phyloP scores from a whole-genome alignment of 2,113 vertebrate genomes.

The Tauraco erythrolophus region DNA sequence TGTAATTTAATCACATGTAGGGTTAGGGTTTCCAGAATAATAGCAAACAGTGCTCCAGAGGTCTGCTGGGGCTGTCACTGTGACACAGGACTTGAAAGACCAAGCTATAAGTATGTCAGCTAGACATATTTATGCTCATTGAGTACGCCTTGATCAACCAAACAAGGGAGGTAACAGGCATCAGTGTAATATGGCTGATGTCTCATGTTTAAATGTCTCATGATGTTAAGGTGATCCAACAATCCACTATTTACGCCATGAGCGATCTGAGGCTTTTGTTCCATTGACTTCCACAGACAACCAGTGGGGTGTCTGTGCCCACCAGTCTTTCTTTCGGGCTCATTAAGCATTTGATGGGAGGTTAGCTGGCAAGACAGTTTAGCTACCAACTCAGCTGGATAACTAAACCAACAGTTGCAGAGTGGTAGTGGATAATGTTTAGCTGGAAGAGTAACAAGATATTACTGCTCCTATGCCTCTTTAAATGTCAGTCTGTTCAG shows the following conservation, averaged over 20 bases:
- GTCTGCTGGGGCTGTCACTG: background rate
- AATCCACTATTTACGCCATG: background rate
- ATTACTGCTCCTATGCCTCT: background rate
- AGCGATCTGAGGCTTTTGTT: background rate
- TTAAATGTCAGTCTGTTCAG: background rate
- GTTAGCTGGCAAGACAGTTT: background rate
- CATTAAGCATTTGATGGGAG: background rate
- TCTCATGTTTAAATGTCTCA: background rate
- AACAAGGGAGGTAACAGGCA: background rate
- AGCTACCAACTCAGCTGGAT: background rate
- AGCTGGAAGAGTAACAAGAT: background rate
- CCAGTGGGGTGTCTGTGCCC: background rate
- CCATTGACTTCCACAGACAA: background rate
- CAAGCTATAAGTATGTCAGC: background rate
- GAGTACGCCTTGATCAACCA: background rate
- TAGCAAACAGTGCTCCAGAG: background rate
- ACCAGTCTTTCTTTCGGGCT: background rate
- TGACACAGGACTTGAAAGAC: background rate
- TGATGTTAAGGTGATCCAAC: background rate
- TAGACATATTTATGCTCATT: background rate
- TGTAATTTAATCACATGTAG: background rate
- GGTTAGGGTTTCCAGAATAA: background rate
- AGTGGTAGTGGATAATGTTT: background rate
- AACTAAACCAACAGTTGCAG: background rate
- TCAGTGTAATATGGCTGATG: background rate